Evolutionary conservation across 2,888 invertebrate species (phyloP), one percentile per base, ranked within the genome.

Genomic region (Suillia variegata): DNA sequence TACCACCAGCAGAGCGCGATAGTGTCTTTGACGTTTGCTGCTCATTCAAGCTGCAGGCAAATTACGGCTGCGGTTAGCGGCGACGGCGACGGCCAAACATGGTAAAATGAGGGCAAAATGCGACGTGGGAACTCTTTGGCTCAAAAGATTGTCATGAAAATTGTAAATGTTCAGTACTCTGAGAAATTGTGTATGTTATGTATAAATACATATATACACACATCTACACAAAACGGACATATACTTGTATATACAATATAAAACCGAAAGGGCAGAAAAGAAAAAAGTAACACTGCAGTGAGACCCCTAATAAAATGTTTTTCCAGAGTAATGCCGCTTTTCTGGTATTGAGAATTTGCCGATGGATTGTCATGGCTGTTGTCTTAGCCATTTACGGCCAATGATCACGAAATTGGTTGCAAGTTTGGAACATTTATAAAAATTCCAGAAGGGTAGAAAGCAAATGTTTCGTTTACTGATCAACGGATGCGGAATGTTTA

Each of bases 111-210:
- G 61, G 61, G 61, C 61, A 61, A 62, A 56, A 48, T 21, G 34
- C 22, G 34, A 17, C 53, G 34, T 20, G 20, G 34, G 34, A 20
- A 70, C 68, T 70, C 71, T 69, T 71, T 71, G 72, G 70, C 53
- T 24, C 24, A 38, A 26, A 26, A 26, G 10, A 26, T 6, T 26
- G 26, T 26, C 10, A 5, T 26, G 26, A 26, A 26, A 5, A 6
- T 26, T 10, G 10, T 10, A 26, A 6, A 6, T 26, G 5, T 26
- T 26, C 26, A 47, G 1, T 47, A 38, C 38, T 38, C n/a, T n/a
- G n/a, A n/a, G n/a, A n/a, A n/a, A n/a, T n/a, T n/a, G n/a, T n/a
- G n/a, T n/a, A n/a, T n/a, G n/a, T n/a, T n/a, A n/a, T n/a, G n/a
- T n/a, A n/a, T n/a, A n/a, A n/a, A n/a, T n/a, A n/a, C n/a, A n/a